A percentile compares a stretch with the other conserved stretches of the same genome.
These are phyloP conservation scores for Actinernus sp. DNA, from an alignment of 92 coral and sea anemone genomes.

Conservation along the genomic window DNA sequence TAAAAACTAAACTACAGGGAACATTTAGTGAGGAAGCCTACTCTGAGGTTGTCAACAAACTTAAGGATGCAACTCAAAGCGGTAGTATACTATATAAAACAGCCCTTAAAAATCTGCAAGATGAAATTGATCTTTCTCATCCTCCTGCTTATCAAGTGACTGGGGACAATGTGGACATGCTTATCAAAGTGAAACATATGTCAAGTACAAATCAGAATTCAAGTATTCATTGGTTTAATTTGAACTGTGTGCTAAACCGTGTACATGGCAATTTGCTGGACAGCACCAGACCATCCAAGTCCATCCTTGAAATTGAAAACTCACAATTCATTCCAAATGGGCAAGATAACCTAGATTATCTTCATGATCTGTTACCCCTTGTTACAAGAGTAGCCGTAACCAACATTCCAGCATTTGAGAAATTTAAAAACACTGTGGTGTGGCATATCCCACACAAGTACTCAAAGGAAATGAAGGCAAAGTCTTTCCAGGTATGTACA, in stretches of 20 bases:
- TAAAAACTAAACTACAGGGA: not conserved
- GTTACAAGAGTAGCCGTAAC: constrained; percentile 41
- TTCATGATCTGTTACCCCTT: constrained; percentile 50
- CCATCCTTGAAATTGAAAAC: constrained; percentile 25
- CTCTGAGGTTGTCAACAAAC: not conserved
- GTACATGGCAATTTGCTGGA: constrained; percentile 13
- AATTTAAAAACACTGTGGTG: constrained; percentile 37
- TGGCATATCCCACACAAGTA: constrained; percentile 63
- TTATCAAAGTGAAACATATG: no score
- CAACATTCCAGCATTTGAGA: constrained; percentile 42
- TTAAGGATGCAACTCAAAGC: not conserved
- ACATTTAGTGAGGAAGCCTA: not conserved
- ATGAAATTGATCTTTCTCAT: no score
- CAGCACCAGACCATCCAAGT: constrained; percentile 12
- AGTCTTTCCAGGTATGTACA: no score
- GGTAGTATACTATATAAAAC: no score
- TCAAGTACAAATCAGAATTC: constrained; percentile 50
- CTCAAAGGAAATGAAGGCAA: no score
- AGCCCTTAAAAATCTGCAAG: no score
- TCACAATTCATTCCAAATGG: constrained; percentile 41
- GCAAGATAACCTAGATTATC: constrained; percentile 46
- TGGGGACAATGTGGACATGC: constrained; percentile 60
- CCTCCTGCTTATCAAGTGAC: constrained; percentile 53
- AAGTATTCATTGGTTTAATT: constrained; percentile 66
- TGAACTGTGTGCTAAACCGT: constrained; percentile 47